These are phyloP conservation scores for Drosophila guanche DNA, from an alignment of 1,140 invertebrate genomes.

Conservation along the genomic window DNA sequence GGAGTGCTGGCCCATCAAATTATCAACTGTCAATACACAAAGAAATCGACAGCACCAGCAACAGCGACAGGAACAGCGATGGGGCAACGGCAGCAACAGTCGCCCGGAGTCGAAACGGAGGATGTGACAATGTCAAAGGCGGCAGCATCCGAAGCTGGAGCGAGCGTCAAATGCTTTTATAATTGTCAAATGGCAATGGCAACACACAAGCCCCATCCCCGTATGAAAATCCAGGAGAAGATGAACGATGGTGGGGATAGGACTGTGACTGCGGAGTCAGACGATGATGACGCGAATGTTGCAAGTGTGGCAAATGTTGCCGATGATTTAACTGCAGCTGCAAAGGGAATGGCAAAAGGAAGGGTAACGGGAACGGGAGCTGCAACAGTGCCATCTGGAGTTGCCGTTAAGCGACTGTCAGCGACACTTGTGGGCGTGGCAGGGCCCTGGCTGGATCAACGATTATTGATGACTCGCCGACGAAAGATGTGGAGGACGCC, in stretches of 20 bases:
- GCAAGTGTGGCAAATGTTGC: conserved; percentile 40
- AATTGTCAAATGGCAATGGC: conserved; percentile 79
- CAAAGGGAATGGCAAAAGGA: conserved; percentile 6
- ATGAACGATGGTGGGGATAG: conserved; percentile 12
- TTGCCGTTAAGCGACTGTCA: conserved; percentile 61
- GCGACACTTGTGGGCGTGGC: conserved; percentile 70
- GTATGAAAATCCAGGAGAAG: conserved; percentile 8
- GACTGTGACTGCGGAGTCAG: background rate
- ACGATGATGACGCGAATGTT: conserved; percentile 52
- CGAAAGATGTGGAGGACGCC: conserved; percentile 23
- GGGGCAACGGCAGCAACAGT: conserved; percentile 27
- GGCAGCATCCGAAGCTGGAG: conserved; percentile 29
- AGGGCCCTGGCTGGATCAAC: conserved; percentile 64
- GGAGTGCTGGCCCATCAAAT: conserved; percentile 69
- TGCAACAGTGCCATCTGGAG: conserved; percentile 20
- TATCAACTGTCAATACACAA: conserved; percentile 74
- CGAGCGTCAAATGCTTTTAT: conserved; percentile 76
- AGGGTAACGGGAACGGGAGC: background rate
- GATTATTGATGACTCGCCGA: conserved; percentile 77
- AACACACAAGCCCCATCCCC: conserved; percentile 43
- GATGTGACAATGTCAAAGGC: conserved; percentile 61
- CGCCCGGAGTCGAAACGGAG: conserved; percentile 8
- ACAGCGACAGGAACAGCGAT: conserved; percentile 23
- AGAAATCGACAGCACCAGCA: conserved; percentile 21
- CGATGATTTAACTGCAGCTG: conserved; percentile 60